A percentile compares a stretch with the other conserved stretches of the same genome.
phyloP scores from a whole-genome alignment of 64 coral and sea anemone species.

The Montipora foliosa region DNA sequence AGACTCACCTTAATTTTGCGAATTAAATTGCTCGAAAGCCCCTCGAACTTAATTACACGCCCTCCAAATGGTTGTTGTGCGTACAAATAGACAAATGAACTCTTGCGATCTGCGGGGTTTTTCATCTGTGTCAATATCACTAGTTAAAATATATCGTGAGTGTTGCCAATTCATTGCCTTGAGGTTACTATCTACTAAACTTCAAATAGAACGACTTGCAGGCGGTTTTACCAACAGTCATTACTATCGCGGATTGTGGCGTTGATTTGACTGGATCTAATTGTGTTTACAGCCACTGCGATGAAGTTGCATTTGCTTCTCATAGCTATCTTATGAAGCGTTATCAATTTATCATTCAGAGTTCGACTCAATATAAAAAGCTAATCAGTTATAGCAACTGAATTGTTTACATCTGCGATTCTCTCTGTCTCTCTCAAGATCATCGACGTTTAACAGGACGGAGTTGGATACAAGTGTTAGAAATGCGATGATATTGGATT shows the following conservation, averaged over 20 bases:
- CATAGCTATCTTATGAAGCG: neutral
- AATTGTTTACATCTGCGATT: constrained; percentile 30
- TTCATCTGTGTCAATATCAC: neutral
- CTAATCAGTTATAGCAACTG: neutral
- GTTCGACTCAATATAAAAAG: neutral
- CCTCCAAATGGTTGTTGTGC: neutral
- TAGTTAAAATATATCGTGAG: neutral
- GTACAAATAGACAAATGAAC: neutral
- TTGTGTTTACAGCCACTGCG: neutral
- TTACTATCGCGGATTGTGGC: neutral
- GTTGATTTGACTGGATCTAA: neutral
- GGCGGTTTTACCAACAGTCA: neutral
- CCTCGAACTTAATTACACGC: neutral
- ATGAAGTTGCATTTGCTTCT: neutral
- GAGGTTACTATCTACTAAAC: neutral
- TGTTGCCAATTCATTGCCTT: constrained; percentile 13
- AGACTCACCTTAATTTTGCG: neutral
- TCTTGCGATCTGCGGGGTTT: neutral
- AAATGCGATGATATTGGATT: neutral
- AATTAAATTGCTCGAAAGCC: neutral
- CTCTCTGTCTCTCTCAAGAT: neutral
- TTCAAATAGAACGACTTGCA: neutral
- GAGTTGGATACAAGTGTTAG: neutral
- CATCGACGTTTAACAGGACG: neutral
- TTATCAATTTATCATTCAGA: neutral